A percentile compares a stretch with the other conserved stretches of the same genome.
Evolutionary conservation across 2,797 vertebrate species (phyloP).

Genomic region (Bovichtus variegatus): DNA sequence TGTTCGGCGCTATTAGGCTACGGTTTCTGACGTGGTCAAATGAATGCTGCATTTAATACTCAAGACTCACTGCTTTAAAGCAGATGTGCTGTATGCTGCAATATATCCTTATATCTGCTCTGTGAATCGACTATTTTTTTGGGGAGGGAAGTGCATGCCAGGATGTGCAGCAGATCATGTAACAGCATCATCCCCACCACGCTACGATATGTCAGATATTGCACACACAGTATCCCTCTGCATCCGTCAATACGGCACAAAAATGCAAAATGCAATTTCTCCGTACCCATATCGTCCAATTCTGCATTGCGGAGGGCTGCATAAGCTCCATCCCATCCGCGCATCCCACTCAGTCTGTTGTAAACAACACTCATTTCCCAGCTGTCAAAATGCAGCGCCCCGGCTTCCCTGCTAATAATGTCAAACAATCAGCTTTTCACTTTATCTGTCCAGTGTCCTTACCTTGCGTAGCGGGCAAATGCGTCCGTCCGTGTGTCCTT

Average conservation of each 20-base stretch:
- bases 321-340: constrained; percentile 39
- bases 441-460: constrained; percentile 40
- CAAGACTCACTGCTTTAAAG: neutral
- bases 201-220: constrained; percentile 26
- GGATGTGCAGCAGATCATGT: constrained; percentile 57
- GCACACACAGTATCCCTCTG: constrained; percentile 12
- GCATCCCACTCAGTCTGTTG: constrained; percentile 58
- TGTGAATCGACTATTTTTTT: constrained; percentile 32
- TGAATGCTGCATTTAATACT: constrained; percentile 13
- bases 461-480: constrained; percentile 74
- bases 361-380: constrained; percentile 72
- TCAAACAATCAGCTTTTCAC: neutral
- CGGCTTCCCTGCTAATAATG: constrained; percentile 37
- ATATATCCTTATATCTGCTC: constrained; percentile 12
- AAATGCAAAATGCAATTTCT: constrained; percentile 1
- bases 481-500: constrained; percentile 75
- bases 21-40: constrained; percentile 49
- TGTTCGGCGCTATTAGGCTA: constrained; percentile 35
- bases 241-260: constrained; percentile 2
- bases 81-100: neutral
- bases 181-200: constrained; percentile 47
- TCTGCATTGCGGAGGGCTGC: constrained; percentile 82
- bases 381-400: constrained; percentile 65
- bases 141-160: constrained; percentile 38
- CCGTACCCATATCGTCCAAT: constrained; percentile 6